Conservation (phyloP, 2,797 vertebrate species). For the Cottoperca gobio region DNA sequence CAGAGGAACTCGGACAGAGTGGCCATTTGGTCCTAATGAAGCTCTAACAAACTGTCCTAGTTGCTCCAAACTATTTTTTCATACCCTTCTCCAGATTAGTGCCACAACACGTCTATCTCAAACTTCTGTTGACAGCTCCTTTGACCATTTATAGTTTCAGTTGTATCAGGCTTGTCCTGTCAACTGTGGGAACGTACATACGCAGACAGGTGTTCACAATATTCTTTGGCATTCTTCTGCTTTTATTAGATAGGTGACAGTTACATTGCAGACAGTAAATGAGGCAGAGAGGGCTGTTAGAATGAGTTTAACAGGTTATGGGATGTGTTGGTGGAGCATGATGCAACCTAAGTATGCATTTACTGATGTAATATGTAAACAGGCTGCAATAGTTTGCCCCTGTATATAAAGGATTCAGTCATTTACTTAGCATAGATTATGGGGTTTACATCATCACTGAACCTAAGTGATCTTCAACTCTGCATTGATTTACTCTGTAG, state of each 20-base stretch:
- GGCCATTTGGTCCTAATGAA: constrained; percentile 28
- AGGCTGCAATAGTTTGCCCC: constrained; percentile 3
- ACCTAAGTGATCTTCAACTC: constrained; percentile 36
- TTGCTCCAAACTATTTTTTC: neutral
- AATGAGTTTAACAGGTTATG: neutral
- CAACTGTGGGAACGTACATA: neutral
- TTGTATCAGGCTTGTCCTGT: neutral
- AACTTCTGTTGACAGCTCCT: constrained; percentile 1
- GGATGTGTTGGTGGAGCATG: neutral
- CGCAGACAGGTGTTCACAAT: neutral
- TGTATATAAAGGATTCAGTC: neutral
- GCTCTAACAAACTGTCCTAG: neutral
- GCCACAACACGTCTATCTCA: neutral
- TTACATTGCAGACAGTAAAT: neutral
- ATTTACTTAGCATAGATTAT: constrained; percentile 40
- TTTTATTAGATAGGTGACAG: neutral
- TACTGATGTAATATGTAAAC: neutral
- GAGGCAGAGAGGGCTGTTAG: neutral
- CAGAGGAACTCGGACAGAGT: neutral
- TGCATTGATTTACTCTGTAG: constrained; percentile 19
- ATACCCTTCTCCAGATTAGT: neutral
- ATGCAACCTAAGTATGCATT: no score
- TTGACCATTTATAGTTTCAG: neutral
- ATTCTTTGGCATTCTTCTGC: neutral
- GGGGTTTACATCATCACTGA: constrained; percentile 26